phyloP scores from a whole-genome alignment of 2,113 vertebrate genomes.

The Uria lomvia region DNA sequence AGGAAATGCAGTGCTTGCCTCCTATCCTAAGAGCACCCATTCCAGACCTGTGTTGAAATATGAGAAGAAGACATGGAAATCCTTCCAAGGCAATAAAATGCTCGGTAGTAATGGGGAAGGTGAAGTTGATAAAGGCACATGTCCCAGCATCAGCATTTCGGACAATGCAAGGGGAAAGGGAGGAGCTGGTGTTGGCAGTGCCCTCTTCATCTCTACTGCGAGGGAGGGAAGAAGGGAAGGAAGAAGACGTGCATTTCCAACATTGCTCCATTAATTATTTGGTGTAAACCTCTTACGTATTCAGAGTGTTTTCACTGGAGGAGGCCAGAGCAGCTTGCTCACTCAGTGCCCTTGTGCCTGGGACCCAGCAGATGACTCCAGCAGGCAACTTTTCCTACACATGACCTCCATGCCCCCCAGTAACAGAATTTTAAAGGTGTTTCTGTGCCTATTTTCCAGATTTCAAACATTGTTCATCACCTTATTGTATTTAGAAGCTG shows the following conservation, averaged over 20 bases:
- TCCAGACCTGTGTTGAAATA: neutral
- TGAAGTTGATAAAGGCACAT: neutral
- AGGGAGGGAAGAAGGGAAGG: neutral
- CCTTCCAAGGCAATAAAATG: neutral
- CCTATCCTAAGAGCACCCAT: neutral
- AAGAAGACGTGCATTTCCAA: neutral
- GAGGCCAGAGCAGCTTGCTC: neutral
- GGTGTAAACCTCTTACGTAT: neutral
- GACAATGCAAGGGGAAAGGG: neutral
- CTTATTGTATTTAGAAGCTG: neutral
- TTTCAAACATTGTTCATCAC: neutral
- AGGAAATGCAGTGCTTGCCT: neutral
- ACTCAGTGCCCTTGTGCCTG: neutral
- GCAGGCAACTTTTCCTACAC: neutral
- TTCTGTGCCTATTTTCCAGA: neutral
- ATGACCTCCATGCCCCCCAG: neutral
- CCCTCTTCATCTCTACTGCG: neutral
- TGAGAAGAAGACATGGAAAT: neutral
- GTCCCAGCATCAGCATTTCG: neutral
- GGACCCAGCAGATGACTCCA: neutral
- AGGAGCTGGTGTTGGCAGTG: neutral
- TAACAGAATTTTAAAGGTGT: neutral
- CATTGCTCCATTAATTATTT: neutral
- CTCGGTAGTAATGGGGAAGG: neutral
- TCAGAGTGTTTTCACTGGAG: neutral